A percentile compares a stretch with the other conserved stretches of the same genome.
phyloP scores from a whole-genome alignment of 2,888 invertebrate genomes.

The Agrilus biguttatus region DNA sequence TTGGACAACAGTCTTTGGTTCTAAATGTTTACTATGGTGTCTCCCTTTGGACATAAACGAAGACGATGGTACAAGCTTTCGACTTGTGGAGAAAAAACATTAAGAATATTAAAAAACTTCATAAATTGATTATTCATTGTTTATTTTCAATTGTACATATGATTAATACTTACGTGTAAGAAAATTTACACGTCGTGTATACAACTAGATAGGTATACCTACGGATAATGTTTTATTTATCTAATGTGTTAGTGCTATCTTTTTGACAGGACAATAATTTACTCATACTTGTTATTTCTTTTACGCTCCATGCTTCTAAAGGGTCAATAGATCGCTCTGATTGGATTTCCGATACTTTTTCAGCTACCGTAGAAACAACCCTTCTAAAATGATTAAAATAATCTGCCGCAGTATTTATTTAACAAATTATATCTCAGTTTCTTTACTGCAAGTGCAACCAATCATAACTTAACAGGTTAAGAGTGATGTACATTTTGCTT shows the following conservation, averaged over 20 bases:
- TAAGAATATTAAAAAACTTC: too few relatives aligned
- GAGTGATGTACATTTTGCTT: too few relatives aligned
- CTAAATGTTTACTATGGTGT: constrained; percentile 64
- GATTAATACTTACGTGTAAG: too few relatives aligned
- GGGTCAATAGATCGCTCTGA: constrained; percentile 43
- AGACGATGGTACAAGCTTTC: constrained; percentile 16
- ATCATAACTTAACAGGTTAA: too few relatives aligned
- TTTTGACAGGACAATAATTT: constrained; percentile 51
- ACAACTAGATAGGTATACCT: too few relatives aligned
- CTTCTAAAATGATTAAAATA: constrained; percentile 21
- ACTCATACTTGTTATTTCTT: constrained; percentile 55
- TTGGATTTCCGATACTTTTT: constrained; percentile 18
- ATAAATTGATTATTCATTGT: too few relatives aligned
- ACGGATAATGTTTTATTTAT: constrained; percentile 13
- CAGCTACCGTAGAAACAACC: constrained; percentile 31
- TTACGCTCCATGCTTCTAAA: constrained; percentile 59
- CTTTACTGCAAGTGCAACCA: too few relatives aligned
- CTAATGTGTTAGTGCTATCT: constrained; percentile 13
- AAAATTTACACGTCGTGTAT: too few relatives aligned
- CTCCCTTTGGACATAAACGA: constrained; percentile 78
- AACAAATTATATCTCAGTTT: background rate
- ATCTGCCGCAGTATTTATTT: background rate
- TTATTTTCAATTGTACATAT: too few relatives aligned
- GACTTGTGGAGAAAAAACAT: too few relatives aligned
- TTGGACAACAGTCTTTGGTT: constrained; percentile 87